Percentiles rank a stretch among this genome's conserved stretches.
Conservation (phyloP, 2,888 invertebrate species). For the Tipula unca region DNA sequence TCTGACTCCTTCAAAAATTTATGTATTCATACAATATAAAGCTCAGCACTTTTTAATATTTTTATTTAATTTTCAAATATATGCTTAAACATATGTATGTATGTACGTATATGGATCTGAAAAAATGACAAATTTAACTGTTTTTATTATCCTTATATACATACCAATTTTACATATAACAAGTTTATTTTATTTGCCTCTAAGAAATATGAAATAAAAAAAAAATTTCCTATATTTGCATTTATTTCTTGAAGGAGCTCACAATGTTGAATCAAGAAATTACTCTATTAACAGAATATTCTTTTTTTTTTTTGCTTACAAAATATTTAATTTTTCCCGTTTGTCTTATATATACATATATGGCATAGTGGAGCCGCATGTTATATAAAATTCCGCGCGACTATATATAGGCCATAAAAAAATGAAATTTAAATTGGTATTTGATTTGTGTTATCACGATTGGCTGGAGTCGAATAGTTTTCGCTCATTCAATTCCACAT, state of each 20-base stretch:
- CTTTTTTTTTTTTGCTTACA: background rate
- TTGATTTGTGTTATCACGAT: constrained; percentile 8
- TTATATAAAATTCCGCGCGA: background rate
- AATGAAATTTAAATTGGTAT: background rate
- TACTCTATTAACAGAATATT: background rate
- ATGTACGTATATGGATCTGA: background rate
- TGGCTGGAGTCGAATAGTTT: background rate
- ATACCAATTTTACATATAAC: background rate
- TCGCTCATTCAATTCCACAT: background rate
- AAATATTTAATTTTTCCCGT: background rate
- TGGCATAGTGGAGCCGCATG: background rate
- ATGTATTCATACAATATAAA: background rate
- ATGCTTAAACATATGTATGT: background rate
- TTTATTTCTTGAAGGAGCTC: background rate
- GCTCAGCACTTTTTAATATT: background rate
- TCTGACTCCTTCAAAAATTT: background rate
- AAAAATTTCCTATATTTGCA: background rate
- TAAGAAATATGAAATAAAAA: background rate
- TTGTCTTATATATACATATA: background rate
- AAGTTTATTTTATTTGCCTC: constrained; percentile 14
- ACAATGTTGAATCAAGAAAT: background rate
- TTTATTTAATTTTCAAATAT: constrained; percentile 8
- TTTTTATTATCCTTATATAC: constrained; percentile 9
- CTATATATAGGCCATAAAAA: background rate
- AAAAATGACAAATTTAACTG: background rate